Conservation (phyloP, 2,888 invertebrate genomes). For the Lepas anatifera region DNA sequence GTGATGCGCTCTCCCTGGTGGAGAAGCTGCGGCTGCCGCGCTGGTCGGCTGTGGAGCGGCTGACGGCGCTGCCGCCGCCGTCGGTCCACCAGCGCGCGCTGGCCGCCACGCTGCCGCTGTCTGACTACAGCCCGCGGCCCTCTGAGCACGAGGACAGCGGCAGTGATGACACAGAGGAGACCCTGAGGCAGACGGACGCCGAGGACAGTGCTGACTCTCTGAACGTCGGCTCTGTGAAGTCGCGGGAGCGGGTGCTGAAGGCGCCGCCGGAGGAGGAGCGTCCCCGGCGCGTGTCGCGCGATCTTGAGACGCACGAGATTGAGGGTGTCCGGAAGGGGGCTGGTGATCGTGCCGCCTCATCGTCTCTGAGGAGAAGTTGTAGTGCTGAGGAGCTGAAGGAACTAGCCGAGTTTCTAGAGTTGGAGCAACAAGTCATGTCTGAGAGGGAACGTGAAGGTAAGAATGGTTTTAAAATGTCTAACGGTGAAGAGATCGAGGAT, state of each 20-base stretch:
- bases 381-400: slow-evolving; percentile 47
- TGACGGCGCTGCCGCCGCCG: background rate
- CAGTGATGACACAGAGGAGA: background rate
- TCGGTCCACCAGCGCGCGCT: background rate
- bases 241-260: too few relatives aligned
- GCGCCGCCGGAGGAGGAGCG: too few relatives aligned
- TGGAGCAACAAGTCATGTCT: slow-evolving; percentile 47
- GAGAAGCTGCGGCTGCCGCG: slow-evolving; percentile 1
- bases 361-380: background rate
- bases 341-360: background rate
- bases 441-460: slow-evolving; percentile 39
- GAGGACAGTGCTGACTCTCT: too few relatives aligned
- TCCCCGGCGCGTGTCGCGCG: background rate
- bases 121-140: slow-evolving; percentile 3
- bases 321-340: background rate
- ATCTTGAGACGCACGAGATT: background rate
- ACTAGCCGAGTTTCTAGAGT: slow-evolving; percentile 46
- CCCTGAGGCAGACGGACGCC: background rate
- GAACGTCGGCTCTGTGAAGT: too few relatives aligned
- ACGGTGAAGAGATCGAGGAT: too few relatives aligned
- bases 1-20: background rate
- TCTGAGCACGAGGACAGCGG: background rate
- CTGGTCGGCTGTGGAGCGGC: slow-evolving; percentile 6
- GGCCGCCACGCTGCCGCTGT: background rate
- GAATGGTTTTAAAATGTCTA: too few relatives aligned